These are phyloP conservation scores for Alethe castanea DNA, from an alignment of 2,113 vertebrate genomes.

Conservation along the genomic window DNA sequence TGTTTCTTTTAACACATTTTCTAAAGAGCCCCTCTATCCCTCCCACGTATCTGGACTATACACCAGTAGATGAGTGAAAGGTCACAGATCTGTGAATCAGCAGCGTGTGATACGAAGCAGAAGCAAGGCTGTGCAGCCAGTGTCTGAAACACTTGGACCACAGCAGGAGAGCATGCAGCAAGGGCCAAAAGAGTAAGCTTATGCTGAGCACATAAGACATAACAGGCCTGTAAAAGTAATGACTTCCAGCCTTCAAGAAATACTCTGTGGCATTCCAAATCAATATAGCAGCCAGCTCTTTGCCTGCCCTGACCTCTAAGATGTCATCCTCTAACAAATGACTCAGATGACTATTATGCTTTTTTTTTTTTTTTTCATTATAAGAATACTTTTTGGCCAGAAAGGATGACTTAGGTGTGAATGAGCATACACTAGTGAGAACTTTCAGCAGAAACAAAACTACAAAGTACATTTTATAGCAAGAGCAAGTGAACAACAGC, in stretches of 20 bases:
- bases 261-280: slow-evolving; percentile 22
- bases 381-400: neutral
- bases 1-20: slow-evolving; percentile 32
- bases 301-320: slow-evolving; percentile 12
- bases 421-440: slow-evolving; percentile 33
- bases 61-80: neutral
- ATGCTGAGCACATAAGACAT: slow-evolving; percentile 45
- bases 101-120: neutral
- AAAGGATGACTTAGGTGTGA: neutral
- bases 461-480: slow-evolving; percentile 8
- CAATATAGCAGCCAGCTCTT: slow-evolving; percentile 28
- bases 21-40: slow-evolving; percentile 2
- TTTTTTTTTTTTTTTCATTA: neutral
- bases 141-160: slow-evolving; percentile 20
- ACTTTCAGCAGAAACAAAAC: slow-evolving; percentile 52
- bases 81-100: slow-evolving; percentile 29
- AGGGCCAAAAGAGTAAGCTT: slow-evolving; percentile 45
- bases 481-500: slow-evolving; percentile 9
- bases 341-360: neutral
- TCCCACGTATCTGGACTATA: neutral
- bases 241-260: slow-evolving; percentile 49
- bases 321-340: slow-evolving; percentile 42
- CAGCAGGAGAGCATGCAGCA: slow-evolving; percentile 3
- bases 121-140: slow-evolving; percentile 7
- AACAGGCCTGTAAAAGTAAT: slow-evolving; percentile 49